phyloP scores from a whole-genome alignment of 2,888 invertebrate species.

The Agrochola lota region DNA sequence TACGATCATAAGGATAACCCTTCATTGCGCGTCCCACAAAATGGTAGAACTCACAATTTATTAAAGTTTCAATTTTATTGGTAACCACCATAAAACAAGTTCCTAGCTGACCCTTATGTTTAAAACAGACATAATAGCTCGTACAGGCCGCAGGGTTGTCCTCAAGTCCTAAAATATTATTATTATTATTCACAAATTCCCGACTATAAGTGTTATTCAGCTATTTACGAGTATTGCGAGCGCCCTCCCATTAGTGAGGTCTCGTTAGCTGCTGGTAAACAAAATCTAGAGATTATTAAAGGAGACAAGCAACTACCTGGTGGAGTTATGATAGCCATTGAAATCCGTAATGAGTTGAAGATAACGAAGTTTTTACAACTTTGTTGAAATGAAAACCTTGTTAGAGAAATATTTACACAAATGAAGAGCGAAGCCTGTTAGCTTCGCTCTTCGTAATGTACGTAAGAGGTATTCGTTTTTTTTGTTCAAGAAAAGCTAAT shows the following conservation, averaged over 20 bases:
- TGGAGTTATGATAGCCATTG: constrained; percentile 30
- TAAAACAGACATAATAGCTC: neutral
- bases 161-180: constrained; percentile 1
- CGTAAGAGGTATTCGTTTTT: neutral
- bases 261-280: constrained; percentile 73
- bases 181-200: constrained; percentile 46
- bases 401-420: constrained; percentile 18
- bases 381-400: constrained; percentile 35
- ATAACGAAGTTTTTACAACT: constrained; percentile 28
- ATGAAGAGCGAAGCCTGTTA: constrained; percentile 5
- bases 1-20: neutral
- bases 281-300: constrained; percentile 71
- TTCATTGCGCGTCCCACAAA: neutral
- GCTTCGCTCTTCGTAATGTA: no score
- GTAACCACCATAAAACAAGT: constrained; percentile 1
- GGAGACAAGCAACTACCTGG: constrained; percentile 9
- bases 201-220: constrained; percentile 74
- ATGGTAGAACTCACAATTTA: neutral
- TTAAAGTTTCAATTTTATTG: neutral
- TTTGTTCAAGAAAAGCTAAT: neutral
- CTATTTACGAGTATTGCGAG: constrained; percentile 72
- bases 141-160: neutral
- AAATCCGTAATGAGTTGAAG: constrained; percentile 43
- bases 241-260: constrained; percentile 67
- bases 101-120: constrained; percentile 13